Evolutionary conservation across 2,888 invertebrate genomes (phyloP), one percentile per base, ranked within the genome.

Genomic region (Argyresthia albistria): DNA sequence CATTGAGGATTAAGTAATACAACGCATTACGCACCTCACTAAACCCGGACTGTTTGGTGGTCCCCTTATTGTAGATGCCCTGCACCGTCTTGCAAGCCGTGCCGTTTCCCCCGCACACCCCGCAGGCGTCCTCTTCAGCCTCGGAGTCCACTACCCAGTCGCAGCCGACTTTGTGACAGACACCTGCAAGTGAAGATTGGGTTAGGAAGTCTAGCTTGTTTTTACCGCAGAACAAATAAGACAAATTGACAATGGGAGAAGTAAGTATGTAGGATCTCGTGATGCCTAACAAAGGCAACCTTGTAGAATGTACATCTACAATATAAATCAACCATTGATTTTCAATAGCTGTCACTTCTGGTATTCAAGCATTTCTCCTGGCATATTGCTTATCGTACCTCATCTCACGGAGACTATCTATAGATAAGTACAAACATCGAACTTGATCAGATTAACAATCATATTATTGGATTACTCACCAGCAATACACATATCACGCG

Each of bases 101-200:
- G 9, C 95, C 95, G 69, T 93, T 92, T 6, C 97, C 97, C 62
- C 93, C 93, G 69, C 97, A 97, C 51, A 95, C 88, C 7, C 97
- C 96, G 71, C 97, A 97, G 48, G 91, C 90, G 76, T 97, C 97
- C 66, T 95, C 95, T 62, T 91, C 89, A 36, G 92, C 89, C 52
- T 90, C 90, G 0, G 96, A 96, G 67, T 94, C 94, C 49, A 97
- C 92, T 52, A 90, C 81, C 95, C 96, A 96, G 81, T 97, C 96
- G 80, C 97, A 97, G n/a, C 96, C 95, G 52, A 97, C 94, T 83
- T 92, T 93, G 93, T 96, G 89, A 66, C 90, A 89, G 59, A 89
- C 83, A 59, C 84, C 84, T 78, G 65, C 43, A 42, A 11, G 25
- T 8, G 42, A 9, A 12, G 14, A 11, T 9, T 45, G 45, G 8